Base-by-base conservation (phyloP, 2,888 invertebrate genomes). In the Catotricha subobsoleta region DNA sequence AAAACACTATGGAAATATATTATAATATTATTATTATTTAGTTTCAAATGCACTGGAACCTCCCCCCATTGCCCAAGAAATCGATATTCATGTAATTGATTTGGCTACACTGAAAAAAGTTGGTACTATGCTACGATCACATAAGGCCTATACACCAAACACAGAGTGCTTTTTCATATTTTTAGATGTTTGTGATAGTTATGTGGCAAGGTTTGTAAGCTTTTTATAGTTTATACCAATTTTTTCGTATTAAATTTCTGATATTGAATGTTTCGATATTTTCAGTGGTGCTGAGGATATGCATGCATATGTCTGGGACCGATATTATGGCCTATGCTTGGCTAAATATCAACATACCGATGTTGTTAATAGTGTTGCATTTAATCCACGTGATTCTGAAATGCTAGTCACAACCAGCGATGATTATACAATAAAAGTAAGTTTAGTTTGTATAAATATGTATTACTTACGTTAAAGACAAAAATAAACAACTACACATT, bases 161-260 rank as follows among this genome's bases (percentile, higher is more conserved):
- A 80, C 80, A 42, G 82, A 84, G 54, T 86, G 84, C 51, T 86
- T 83, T 57, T 84, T 84, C 54, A 83, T 86, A 52, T 87, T 86
- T 58, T 64, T 86, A 35, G 83, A 86, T 57, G 84, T 83, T 5
- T 78, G 76, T 51, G 71, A 81, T 48, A 74, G 81, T 54, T 86
- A 81, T 58, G 80, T 87, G 9, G 84, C 83, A 30, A 84, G 81
- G 81, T 80, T 62, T 60, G 50, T 43, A 31, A 28, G 13, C n/a
- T 13, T 13, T 23, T 20, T 18, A 35, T 30, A 16, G 34, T 18
- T 36, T 40, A 35, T n/a, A 23, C 35, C 12, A 25, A 29, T 40
- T 19, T 28, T 27, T 40, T 13, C 18, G 1, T 38, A n/a, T n/a
- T n/a, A n/a, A n/a, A n/a, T n/a, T n/a, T n/a, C n/a, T n/a, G n/a